Conservation (phyloP, 64 coral and sea anemone species). For the Catalaphyllia jardinei region DNA sequence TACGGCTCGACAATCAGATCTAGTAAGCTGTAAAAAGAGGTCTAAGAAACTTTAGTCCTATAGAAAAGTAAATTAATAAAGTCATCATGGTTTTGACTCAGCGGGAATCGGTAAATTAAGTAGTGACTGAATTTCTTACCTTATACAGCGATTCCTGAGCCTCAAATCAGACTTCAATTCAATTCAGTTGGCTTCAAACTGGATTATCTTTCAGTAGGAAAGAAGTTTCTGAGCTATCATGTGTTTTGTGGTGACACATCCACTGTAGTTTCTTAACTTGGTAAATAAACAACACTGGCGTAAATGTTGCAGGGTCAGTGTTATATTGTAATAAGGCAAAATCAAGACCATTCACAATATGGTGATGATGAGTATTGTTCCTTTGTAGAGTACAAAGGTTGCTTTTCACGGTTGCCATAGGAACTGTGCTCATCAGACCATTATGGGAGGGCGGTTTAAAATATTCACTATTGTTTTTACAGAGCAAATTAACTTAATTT, state of each 20-base stretch:
- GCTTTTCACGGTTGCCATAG: neutral
- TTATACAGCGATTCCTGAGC: neutral
- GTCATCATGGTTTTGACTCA: too few species aligned
- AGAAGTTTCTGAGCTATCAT: neutral
- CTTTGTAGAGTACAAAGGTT: slow-evolving; percentile 4
- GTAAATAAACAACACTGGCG: neutral
- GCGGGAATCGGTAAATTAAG: neutral
- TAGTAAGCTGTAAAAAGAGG: too few species aligned
- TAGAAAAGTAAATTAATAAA: too few species aligned
- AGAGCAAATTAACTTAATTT: too few species aligned
- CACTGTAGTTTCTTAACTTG: neutral
- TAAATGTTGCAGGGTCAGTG: neutral
- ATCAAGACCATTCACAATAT: neutral
- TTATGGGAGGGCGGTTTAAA: neutral
- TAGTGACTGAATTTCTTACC: neutral
- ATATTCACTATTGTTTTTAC: neutral
- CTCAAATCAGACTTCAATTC: neutral
- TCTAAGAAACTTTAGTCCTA: too few species aligned
- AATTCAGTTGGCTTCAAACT: neutral
- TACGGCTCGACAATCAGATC: too few species aligned
- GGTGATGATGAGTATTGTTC: neutral
- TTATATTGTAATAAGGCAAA: neutral
- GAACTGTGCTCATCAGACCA: neutral
- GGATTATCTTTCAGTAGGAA: neutral
- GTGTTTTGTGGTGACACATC: neutral